A percentile compares a stretch with the other conserved stretches of the same genome.
Evolutionary conservation across 2,888 invertebrate species (phyloP).

Genomic region (Drosophila mulleri): DNA sequence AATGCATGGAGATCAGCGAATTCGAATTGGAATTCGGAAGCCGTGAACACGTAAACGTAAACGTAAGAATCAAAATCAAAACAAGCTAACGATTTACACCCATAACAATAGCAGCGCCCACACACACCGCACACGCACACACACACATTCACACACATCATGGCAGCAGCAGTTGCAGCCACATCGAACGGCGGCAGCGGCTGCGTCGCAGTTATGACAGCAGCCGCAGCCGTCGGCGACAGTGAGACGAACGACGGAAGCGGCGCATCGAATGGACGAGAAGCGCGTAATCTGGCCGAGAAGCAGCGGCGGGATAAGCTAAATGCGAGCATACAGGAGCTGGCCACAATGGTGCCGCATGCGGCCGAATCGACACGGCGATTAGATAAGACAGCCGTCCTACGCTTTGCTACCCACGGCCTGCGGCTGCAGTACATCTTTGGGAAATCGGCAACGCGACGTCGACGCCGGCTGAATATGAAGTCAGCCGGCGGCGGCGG

Average conservation of each 20-base stretch:
- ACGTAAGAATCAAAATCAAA: slow-evolving; percentile 54
- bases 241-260: slow-evolving; percentile 41
- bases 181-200: slow-evolving; percentile 38
- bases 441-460: slow-evolving; percentile 74
- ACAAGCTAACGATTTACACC: slow-evolving; percentile 43
- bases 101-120: slow-evolving; percentile 28
- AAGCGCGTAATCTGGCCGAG: slow-evolving; percentile 94
- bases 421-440: slow-evolving; percentile 90
- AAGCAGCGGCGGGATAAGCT: slow-evolving; percentile 95
- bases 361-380: slow-evolving; percentile 92
- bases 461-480: slow-evolving; percentile 45
- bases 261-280: slow-evolving; percentile 87
- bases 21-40: slow-evolving; percentile 39
- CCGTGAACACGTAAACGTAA: slow-evolving; percentile 37
- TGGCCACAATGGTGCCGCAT: slow-evolving; percentile 93
- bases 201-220: slow-evolving; percentile 58
- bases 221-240: slow-evolving; percentile 23
- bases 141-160: slow-evolving; percentile 18
- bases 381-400: slow-evolving; percentile 95
- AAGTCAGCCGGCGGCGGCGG: slow-evolving; percentile 27
- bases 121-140: slow-evolving; percentile 14
- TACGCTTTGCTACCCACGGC: slow-evolving; percentile 94
- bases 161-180: slow-evolving; percentile 62
- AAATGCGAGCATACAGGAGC: slow-evolving; percentile 92
- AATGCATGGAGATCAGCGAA: slow-evolving; percentile 39